These are phyloP conservation scores for Neotragus moschatus DNA, from an alignment of 2,113 vertebrate species.

Conservation along the genomic window DNA sequence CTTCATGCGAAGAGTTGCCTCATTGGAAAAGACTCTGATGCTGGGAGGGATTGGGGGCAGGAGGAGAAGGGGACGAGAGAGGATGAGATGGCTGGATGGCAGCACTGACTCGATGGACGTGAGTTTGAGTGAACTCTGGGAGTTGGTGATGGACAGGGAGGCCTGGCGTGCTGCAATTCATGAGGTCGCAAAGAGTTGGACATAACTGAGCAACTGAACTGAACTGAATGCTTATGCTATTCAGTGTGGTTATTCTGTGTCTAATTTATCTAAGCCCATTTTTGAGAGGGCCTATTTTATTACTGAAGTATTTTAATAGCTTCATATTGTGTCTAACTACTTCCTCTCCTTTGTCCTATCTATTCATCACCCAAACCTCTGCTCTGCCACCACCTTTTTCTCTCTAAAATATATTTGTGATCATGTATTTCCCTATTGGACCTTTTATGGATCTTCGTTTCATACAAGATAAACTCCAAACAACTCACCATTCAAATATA, in stretches of 20 bases:
- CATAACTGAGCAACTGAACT: no score
- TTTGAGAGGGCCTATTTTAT: background rate
- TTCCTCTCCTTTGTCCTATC: background rate
- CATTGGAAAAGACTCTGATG: no score
- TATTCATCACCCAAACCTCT: background rate
- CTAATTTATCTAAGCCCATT: background rate
- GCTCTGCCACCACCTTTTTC: background rate
- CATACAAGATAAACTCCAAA: background rate
- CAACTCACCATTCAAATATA: background rate
- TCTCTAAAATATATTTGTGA: background rate
- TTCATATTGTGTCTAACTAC: background rate
- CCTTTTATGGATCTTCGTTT: background rate
- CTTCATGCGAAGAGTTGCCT: no score
- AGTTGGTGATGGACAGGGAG: no score
- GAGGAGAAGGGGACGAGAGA: no score
- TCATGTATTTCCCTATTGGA: background rate
- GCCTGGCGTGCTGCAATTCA: no score
- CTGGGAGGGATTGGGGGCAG: no score
- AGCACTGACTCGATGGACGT: no score
- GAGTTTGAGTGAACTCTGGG: no score
- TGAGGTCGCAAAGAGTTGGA: no score
- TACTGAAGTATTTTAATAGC: background rate
- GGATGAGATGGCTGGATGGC: no score
- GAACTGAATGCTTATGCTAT: background rate
- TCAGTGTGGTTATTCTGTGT: background rate